Evolutionary conservation across 2,113 vertebrate genomes (phyloP), one percentile per base, ranked within the genome.

Genomic region (Clupea harengus): DNA sequence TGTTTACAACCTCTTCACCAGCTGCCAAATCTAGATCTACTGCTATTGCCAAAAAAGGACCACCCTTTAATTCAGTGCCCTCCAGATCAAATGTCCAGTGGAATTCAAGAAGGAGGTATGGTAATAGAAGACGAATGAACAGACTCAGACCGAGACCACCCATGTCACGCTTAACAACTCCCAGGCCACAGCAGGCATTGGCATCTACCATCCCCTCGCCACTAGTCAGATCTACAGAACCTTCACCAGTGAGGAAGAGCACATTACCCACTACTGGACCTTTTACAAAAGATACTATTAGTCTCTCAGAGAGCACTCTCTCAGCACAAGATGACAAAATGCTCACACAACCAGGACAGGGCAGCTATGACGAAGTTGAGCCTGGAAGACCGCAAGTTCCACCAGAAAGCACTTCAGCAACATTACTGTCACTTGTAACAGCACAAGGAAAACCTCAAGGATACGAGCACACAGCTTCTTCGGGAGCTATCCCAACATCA

Each of bases 81-180:
- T 5, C 67, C 1, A 52, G 89, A 84, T 90, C 93, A 84, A 93
- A 93, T 89, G 92, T 84, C 50, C 90, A 92, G 15, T 93, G 92
- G 81, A 92, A 93, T 89, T 75, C 95, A 49, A 95, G 95, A 32
- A 96, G 91, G 85, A 95, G 94, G 88, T 91, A 94, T 22, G 92
- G 94, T 1, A 95, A 96, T 2, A 94, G 94, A 86, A 95, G 94
- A 86, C 95, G 96, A 22, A 95, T 93, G 28, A 95, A 95, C 87
- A 95, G 94, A 89, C 83, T 93, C 13, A 93, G 95, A 47, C 84
- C 54, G 17, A 92, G 81, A 72, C 92, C 89, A 83, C 85, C 92
- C 47, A 90, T 89, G 67, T 67, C 89, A 81, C 45, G 89, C 0
- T 88, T 90, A 85, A 86, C 39, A 84, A 87, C 85, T 15, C 44